Evolutionary conservation across 92 coral and sea anemone species (phyloP), one percentile per base, ranked within the genome.

Genomic region (Zoanthus solanderi): DNA sequence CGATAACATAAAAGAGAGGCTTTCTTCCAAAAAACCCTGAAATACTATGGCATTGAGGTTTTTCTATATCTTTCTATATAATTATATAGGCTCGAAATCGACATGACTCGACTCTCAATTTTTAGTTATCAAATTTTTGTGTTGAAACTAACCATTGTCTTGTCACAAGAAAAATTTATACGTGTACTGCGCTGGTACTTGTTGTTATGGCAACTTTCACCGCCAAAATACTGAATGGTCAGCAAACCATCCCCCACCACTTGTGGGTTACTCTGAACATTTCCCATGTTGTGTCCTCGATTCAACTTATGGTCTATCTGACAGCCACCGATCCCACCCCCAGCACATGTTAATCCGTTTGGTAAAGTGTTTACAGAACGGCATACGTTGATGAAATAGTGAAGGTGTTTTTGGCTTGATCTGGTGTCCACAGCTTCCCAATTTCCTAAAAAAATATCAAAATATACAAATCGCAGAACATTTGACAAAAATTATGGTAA

Each of bases 401-500:
- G 97, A 14, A 97, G 93, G 44, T 97, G 98, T 16, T 82, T 91
- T 75, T 95, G 78, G 47, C 84, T 9, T 17, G 92, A 16, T 42
- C 98, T 91, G 45, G 94, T 83, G 72, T 97, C 99, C 53, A 94
- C 99, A 8, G 99, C 98, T 72, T 93, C 95, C 99, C 99, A 97
- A 92, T 97, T 97, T 7, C 97, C 99, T 97, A 63, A 18, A 16
- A 65, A 48, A 88, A 9, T 69, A n/a, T 34, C 42, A 83, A 15
- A 45, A 13, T 23, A 10, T 2, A 11, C 5, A 31, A 29, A 67
- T 9, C 3, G 23, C 23, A 61, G 6, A 31, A n/a, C 9, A 47
- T 11, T n/a, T 45, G 11, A 60, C 15, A 65, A 16, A 37, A 3
- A 10, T 50, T 10, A 10, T 50, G 54, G 54, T 6, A 50, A 10